Conservation (phyloP, 37 sponge, comb jelly and placozoan species). For the Dysidea cf. avara region DNA sequence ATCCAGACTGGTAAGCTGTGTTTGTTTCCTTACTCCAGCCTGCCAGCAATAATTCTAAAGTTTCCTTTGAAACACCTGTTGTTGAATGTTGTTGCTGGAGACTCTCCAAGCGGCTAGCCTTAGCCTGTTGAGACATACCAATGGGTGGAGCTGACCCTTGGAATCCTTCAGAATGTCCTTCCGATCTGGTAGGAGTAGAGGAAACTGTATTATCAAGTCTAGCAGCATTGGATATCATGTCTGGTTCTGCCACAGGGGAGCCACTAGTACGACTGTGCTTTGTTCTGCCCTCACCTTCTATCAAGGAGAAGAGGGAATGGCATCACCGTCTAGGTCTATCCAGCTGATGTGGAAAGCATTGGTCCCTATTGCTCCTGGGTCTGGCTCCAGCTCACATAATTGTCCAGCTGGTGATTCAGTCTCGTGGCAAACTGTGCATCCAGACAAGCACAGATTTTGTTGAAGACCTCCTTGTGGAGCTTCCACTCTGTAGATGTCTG, state of each 20-base stretch:
- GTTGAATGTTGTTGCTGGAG: neutral
- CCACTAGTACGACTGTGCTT: constrained; percentile 19
- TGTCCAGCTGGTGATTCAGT: constrained; percentile 40
- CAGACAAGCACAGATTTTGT: neutral
- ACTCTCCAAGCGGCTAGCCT: constrained; percentile 13
- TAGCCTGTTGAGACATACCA: neutral
- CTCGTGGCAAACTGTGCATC: constrained; percentile 47
- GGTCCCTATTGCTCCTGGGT: constrained; percentile 44
- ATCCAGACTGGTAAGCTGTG: constrained; percentile 7
- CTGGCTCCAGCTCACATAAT: constrained; percentile 47
- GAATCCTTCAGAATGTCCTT: constrained; percentile 10
- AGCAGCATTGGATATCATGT: constrained; percentile 52
- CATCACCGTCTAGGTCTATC: constrained; percentile 18
- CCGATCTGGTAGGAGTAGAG: constrained; percentile 7
- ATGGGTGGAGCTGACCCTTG: neutral
- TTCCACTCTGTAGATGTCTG: constrained; percentile 11
- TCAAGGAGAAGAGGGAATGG: constrained; percentile 52
- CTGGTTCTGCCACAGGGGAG: constrained; percentile 37
- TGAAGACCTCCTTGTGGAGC: neutral
- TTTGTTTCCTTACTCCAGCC: constrained; percentile 9
- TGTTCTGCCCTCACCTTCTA: constrained; percentile 24
- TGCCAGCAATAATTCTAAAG: neutral
- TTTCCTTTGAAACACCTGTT: neutral
- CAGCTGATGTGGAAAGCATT: constrained; percentile 32
- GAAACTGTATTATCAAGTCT: constrained; percentile 5